A percentile compares a stretch with the other conserved stretches of the same genome.
phyloP scores from a whole-genome alignment of 2,113 vertebrate species.

The Clupea harengus region DNA sequence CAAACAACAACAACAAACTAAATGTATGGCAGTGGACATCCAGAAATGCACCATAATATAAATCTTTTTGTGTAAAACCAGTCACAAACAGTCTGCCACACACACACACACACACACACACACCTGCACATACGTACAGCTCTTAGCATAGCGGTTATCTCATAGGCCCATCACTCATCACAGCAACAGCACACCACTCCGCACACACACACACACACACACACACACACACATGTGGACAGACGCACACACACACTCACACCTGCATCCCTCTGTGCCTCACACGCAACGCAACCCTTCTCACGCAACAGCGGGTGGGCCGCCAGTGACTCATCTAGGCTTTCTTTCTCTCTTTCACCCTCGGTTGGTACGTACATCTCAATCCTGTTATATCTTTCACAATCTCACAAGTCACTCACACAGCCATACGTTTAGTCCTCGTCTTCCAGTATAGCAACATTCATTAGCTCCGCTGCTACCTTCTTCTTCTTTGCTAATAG shows the following conservation, averaged over 20 bases:
- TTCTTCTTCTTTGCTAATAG: too few relatives aligned
- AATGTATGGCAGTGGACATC: too few relatives aligned
- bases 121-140: neutral
- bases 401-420: neutral
- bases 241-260: neutral
- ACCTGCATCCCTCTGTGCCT: neutral
- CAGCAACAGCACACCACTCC: neutral
- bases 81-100: neutral
- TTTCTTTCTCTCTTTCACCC: neutral
- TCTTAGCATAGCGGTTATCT: neutral
- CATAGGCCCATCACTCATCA: neutral
- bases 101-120: neutral
- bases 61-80: too few relatives aligned
- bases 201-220: neutral
- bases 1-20: too few relatives aligned
- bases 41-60: too few relatives aligned
- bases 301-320: neutral
- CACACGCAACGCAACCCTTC: neutral
- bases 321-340: neutral
- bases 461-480: too few relatives aligned
- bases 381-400: too few relatives aligned
- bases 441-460: too few relatives aligned
- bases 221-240: neutral
- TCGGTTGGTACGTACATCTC: too few relatives aligned
- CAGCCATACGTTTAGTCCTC: neutral